These are phyloP conservation scores for Callochromis pleurospilus DNA, from an alignment of 2,113 vertebrate species.

Conservation along the genomic window DNA sequence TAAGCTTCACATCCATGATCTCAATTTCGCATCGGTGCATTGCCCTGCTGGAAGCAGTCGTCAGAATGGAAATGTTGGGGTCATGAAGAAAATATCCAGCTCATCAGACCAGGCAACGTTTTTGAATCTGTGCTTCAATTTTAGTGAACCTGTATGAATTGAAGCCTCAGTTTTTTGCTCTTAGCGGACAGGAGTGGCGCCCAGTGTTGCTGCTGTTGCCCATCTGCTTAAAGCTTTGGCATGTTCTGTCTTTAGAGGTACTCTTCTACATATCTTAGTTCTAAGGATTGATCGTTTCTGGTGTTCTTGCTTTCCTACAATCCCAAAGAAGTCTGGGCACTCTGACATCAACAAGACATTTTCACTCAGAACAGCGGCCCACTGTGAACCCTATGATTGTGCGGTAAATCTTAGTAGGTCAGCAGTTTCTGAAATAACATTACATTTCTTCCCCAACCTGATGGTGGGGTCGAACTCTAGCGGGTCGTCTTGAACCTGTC, in stretches of 20 bases:
- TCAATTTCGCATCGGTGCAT: neutral
- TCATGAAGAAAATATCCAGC: neutral
- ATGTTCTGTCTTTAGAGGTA: neutral
- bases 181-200: neutral
- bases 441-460: neutral
- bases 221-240: neutral
- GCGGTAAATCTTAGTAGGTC: neutral
- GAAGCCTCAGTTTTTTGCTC: neutral
- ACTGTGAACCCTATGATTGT: neutral
- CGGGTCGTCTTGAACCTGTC: neutral
- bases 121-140: neutral
- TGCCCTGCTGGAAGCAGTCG: neutral
- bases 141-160: neutral
- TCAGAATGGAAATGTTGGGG: neutral
- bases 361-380: neutral
- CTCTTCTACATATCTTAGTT: neutral
- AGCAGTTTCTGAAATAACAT: neutral
- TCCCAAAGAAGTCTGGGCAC: neutral
- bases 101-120: neutral
- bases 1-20: neutral
- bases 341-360: neutral
- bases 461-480: neutral
- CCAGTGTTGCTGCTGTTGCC: neutral
- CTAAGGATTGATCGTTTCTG: neutral
- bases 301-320: neutral